Conservation (phyloP, 2,888 invertebrate genomes). For the Drosophila gaucha region DNA sequence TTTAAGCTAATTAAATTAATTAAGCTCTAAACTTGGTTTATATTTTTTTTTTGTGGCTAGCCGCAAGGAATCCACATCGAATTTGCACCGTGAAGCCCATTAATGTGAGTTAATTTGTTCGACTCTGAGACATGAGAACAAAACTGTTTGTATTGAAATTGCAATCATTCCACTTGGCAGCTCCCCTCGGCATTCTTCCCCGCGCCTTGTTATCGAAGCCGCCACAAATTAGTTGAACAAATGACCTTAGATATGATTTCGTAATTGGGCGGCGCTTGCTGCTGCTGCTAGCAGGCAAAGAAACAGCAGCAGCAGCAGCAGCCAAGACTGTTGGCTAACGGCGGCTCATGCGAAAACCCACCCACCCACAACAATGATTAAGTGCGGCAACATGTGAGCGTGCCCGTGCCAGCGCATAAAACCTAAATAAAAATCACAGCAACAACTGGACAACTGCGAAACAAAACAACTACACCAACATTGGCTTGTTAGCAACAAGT, state of each 20-base stretch:
- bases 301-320: constrained; percentile 16
- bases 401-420: constrained; percentile 57
- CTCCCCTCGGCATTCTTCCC: not conserved
- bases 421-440: constrained; percentile 40
- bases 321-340: constrained; percentile 62
- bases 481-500: constrained; percentile 63
- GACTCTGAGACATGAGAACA: constrained; percentile 45
- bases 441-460: constrained; percentile 29
- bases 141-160: constrained; percentile 50
- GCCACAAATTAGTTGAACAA: constrained; percentile 80
- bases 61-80: constrained; percentile 44
- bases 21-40: constrained; percentile 26
- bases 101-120: constrained; percentile 64
- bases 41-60: constrained; percentile 19
- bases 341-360: constrained; percentile 72
- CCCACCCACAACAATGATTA: constrained; percentile 81
- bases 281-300: constrained; percentile 34
- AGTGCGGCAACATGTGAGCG: constrained; percentile 74
- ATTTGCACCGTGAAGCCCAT: constrained; percentile 24
- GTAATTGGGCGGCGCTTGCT: constrained; percentile 68
- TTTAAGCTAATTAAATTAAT: constrained; percentile 64
- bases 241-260: constrained; percentile 82
- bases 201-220: constrained; percentile 35
- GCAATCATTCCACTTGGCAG: constrained; percentile 39
- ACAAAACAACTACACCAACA: constrained; percentile 14